Evolutionary conservation across 2,113 vertebrate genomes (phyloP).

Genomic region (Nothocercus nigrocapillus): DNA sequence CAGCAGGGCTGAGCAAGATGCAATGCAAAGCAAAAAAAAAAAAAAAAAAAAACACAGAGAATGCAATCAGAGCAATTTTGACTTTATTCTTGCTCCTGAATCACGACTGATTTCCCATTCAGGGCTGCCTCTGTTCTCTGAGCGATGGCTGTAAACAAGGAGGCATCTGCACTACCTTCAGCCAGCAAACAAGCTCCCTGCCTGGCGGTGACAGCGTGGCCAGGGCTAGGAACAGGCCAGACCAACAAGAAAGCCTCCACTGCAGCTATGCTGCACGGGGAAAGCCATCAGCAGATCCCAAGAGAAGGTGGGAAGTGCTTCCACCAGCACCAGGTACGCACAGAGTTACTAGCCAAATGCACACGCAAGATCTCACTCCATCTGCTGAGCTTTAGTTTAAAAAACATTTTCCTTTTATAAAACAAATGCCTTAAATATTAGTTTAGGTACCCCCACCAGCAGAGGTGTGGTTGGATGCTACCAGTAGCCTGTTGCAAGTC

Average conservation of each 20-base stretch:
- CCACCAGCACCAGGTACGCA: background rate
- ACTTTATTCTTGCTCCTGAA: constrained; percentile 45
- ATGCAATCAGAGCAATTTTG: constrained; percentile 31
- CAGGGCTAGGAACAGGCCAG: constrained; percentile 4
- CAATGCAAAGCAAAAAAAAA: background rate
- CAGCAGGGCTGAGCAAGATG: background rate
- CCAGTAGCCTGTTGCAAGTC: background rate
- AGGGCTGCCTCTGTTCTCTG: background rate
- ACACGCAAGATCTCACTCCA: constrained; percentile 25
- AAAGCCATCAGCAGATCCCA: constrained; percentile 25
- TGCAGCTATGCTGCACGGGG: constrained; percentile 24
- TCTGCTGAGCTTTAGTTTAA: constrained; percentile 8
- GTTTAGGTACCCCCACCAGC: background rate
- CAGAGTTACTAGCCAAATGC: background rate
- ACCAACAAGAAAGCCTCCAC: background rate
- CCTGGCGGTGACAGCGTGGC: background rate
- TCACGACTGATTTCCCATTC: constrained; percentile 51
- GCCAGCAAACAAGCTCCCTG: constrained; percentile 4
- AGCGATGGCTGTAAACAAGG: background rate
- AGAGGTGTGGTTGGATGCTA: background rate
- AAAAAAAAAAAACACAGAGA: background rate
- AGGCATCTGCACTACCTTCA: constrained; percentile 57
- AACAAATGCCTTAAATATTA: background rate
- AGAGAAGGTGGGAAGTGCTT: constrained; percentile 16
- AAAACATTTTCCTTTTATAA: background rate